Evolutionary conservation across 2,888 invertebrate genomes (phyloP), one percentile per base, ranked within the genome.

Genomic region (Gymnoscelis rufifasciata): DNA sequence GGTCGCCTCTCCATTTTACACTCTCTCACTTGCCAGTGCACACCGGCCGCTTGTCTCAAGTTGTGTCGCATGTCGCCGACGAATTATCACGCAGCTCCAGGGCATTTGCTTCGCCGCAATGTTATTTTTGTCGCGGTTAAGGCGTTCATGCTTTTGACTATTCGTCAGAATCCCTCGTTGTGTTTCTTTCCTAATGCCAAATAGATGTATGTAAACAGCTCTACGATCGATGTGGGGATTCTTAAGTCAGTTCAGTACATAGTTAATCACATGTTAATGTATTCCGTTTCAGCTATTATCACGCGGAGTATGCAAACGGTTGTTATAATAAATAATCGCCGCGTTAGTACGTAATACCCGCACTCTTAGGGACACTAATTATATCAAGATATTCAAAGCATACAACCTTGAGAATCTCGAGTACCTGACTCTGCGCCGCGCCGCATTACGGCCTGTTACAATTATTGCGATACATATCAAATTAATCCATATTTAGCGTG

Each of bases 1-100:
- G 64, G 65, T 62, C 39, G 57, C 48, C 57, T 44, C 48, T 40
- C 51, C 42, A 52, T 51, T 52, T 56, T 58, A 64, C 52, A 64
- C 62, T 60, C 47, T 52, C 51, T 39, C 55, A 46, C 51, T 43
- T 43, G 38, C 38, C 8, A 8, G 7, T 10, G 19, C 35, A 19
- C 10, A 15, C 15, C 7, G 3, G 11, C 28, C 13, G 31, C 31
- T 33, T 12, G 31, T 14, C 0, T n/a, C 10, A n/a, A 10, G 5
- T n/a, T 13, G 29, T 2, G 8, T n/a, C 14, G 14, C 7, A 26
- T 6, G 30, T n/a, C 40, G 26, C 26, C 11, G 7, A 15, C 15
- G 3, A 15, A 24, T 35, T 35, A 30, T 37, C 19, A 8, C 33
- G 38, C 15, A 36, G 11, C 7, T 3, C 23, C 14, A 13, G 29